Evolutionary conservation across 2,113 vertebrate genomes (phyloP).

Genomic region (Rhea pennata): DNA sequence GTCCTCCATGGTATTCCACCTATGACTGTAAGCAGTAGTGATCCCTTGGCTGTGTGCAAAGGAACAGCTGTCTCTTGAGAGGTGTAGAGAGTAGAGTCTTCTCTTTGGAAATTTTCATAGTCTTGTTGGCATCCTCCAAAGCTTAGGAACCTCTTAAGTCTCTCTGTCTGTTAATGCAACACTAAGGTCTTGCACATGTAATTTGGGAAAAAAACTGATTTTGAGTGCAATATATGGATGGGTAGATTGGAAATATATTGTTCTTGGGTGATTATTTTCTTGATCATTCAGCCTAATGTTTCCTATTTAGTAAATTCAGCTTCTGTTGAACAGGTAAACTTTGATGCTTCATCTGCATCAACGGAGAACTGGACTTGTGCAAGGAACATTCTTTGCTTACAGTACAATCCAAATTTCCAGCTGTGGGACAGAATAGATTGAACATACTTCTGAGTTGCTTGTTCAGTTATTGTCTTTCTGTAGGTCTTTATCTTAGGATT

Average conservation of each 20-base stretch:
- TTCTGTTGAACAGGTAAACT: background rate
- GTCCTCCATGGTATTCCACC: background rate
- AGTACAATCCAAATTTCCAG: background rate
- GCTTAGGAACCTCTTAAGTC: background rate
- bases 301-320: background rate
- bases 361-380: background rate
- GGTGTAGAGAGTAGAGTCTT: background rate
- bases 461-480: background rate
- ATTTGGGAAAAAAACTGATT: background rate
- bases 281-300: background rate
- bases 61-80: background rate
- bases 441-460: background rate
- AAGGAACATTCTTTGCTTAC: background rate
- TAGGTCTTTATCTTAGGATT: background rate
- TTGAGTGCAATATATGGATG: background rate
- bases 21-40: background rate
- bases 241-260: background rate
- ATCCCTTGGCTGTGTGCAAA: background rate
- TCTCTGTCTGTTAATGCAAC: background rate
- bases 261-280: background rate
- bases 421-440: background rate
- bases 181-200: background rate
- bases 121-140: background rate
- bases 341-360: background rate
- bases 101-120: background rate